Percentiles rank a stretch among this genome's conserved stretches.
These are phyloP conservation scores for Hippocampus zosterae DNA, from an alignment of 2,113 vertebrate genomes.

Conservation along the genomic window DNA sequence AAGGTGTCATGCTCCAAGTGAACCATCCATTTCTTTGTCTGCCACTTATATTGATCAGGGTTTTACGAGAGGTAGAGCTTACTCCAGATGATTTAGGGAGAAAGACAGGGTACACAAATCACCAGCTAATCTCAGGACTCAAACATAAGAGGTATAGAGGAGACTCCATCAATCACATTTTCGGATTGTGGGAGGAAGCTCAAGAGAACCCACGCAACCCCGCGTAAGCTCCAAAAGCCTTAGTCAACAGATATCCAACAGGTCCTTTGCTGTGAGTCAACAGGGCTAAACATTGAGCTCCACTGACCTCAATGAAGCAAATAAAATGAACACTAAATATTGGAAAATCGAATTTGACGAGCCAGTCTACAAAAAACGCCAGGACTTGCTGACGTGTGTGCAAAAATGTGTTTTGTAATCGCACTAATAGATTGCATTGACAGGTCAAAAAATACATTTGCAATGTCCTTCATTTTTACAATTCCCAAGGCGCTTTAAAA, in stretches of 20 bases:
- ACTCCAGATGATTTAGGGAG: no score
- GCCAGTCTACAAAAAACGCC: background rate
- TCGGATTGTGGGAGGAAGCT: background rate
- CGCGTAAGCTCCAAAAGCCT: background rate
- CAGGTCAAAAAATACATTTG: background rate
- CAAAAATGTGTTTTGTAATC: constrained; percentile 4
- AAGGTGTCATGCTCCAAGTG: no score
- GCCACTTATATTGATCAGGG: no score
- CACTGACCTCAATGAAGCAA: background rate
- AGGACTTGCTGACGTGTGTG: background rate
- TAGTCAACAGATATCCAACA: background rate
- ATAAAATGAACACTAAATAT: constrained; percentile 16
- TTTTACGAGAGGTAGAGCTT: no score
- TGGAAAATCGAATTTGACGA: constrained; percentile 21
- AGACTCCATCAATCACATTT: background rate
- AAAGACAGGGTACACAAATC: background rate
- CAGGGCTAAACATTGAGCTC: background rate
- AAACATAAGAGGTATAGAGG: background rate
- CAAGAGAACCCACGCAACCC: background rate
- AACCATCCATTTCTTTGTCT: no score
- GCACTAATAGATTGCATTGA: background rate
- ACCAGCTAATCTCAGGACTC: background rate
- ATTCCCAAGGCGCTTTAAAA: background rate
- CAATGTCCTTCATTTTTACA: background rate
- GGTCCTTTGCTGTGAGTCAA: background rate